Conservation (phyloP, 1,140 invertebrate genomes). For the Penaeus chinensis region DNA sequence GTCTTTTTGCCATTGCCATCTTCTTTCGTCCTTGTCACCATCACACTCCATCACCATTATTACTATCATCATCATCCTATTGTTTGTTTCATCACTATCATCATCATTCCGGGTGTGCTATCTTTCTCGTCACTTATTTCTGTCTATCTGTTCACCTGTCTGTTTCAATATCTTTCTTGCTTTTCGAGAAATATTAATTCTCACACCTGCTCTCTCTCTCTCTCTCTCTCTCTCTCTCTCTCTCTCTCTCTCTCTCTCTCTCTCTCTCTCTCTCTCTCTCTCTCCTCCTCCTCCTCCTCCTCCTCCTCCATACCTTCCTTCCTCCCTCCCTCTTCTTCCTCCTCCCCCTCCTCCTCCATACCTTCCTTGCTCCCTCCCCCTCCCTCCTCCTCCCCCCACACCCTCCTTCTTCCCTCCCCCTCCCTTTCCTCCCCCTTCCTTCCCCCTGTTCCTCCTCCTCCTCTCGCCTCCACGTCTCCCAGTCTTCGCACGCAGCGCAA, state of each 20-base stretch:
- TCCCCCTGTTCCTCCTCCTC: neutral
- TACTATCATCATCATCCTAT: too few species aligned
- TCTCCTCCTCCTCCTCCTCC: neutral
- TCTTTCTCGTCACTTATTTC: too few species aligned
- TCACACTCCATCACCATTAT: too few species aligned
- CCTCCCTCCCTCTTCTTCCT: neutral
- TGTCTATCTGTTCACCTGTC: too few species aligned
- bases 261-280: neutral
- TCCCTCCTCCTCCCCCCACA: neutral
- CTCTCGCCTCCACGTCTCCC: neutral
- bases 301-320: too few species aligned
- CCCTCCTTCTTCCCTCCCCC: neutral
- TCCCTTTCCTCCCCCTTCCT: neutral
- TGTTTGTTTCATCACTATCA: too few species aligned
- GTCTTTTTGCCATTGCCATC: too few species aligned
- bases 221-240: conserved; percentile 3
- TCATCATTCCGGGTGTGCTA: too few species aligned
- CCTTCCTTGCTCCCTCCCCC: neutral
- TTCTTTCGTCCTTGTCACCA: too few species aligned
- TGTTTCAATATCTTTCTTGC: too few species aligned
- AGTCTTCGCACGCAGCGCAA: conserved; percentile 1
- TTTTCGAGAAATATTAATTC: too few species aligned
- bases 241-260: neutral
- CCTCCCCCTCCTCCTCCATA: neutral
- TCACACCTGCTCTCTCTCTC: neutral